Base-by-base conservation (phyloP, 2,113 vertebrate species). In the Vicugna pacos region DNA sequence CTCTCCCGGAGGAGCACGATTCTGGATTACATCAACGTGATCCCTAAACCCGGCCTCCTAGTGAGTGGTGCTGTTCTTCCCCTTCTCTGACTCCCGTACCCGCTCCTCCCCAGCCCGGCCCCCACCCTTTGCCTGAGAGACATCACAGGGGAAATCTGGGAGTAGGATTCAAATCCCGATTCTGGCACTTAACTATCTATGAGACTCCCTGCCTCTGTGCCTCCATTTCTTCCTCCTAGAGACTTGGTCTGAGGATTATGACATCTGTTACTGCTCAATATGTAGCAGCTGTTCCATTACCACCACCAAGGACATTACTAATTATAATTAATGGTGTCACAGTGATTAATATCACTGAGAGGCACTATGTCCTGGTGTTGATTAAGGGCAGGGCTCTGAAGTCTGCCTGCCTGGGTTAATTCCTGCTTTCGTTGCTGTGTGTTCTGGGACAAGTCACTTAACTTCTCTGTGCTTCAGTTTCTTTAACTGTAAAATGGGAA, bases 21-120 rank as follows among this genome's bases (percentile, higher is more conserved):
- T 89, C 42, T 96, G 92, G 96, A 97, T 12, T 98, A 98, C 26
- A 48, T 98, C 86, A 98, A 98, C 0, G 82, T 97, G 86, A 8
- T 80, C 30, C 97, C 97, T 0, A 77, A 30, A 7, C 0, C 26
- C 0, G 7, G 46, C 2, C 28, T 35, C 81, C 77, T 26, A 85
- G 97, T 97, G 69, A 95, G 96, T 95, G 22, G 19, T 14, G 69
- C 14, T 24, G 15, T 58, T 20, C 16, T 20, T 20, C 10, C 52
- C 17, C 50, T 11, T 20, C 56, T 38, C 30, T 24, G 58, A 83
- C 32, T 76, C 65, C 72, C 14, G 14, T 12, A 4, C 8, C 1
- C 8, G 0, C 50, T 3, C 22, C 56, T 20, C 48, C 32, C 48
- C 30, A 28, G 11, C 10, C 72, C 69, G 8, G 50, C 9, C 16